phyloP scores from a whole-genome alignment of 1,140 invertebrate genomes.

The Penaeus indicus region DNA sequence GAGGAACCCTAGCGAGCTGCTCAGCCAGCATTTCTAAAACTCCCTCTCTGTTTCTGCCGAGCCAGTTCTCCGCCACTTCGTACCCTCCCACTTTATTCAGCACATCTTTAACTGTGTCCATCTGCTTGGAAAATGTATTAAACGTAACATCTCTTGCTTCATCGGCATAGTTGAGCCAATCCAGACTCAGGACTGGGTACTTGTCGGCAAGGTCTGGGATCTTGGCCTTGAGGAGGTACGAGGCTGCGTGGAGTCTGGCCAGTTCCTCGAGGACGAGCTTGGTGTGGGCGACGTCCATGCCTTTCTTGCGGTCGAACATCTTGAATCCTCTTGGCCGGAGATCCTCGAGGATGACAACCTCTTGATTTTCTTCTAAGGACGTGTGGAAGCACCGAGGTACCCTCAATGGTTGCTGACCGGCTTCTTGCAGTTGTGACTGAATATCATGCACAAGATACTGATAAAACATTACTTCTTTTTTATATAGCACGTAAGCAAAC shows the following conservation, averaged over 20 bases:
- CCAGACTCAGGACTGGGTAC: constrained; percentile 7
- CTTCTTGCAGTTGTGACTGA: background rate
- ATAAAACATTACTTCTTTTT: too few species aligned
- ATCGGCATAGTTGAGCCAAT: background rate
- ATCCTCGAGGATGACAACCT: constrained; percentile 30
- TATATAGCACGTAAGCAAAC: too few species aligned
- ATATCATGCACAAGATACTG: too few species aligned
- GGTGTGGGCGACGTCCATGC: constrained; percentile 12
- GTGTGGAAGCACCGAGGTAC: background rate
- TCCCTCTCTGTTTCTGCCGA: background rate
- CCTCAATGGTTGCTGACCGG: background rate
- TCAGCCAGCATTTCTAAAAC: background rate
- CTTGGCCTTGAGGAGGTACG: constrained; percentile 11
- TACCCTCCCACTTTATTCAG: background rate
- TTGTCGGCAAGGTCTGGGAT: background rate
- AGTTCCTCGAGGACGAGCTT: constrained; percentile 20
- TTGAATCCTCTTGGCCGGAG: constrained; percentile 7
- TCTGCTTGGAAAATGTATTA: background rate
- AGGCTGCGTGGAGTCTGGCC: constrained; percentile 47
- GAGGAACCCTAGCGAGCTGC: background rate
- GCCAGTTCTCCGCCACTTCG: constrained; percentile 9
- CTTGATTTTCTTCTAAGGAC: background rate
- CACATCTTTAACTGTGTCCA: background rate
- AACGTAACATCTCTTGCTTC: background rate
- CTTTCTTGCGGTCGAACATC: background rate